Conservation (phyloP, 1,140 invertebrate genomes). For the Hypothenemus hampei region DNA sequence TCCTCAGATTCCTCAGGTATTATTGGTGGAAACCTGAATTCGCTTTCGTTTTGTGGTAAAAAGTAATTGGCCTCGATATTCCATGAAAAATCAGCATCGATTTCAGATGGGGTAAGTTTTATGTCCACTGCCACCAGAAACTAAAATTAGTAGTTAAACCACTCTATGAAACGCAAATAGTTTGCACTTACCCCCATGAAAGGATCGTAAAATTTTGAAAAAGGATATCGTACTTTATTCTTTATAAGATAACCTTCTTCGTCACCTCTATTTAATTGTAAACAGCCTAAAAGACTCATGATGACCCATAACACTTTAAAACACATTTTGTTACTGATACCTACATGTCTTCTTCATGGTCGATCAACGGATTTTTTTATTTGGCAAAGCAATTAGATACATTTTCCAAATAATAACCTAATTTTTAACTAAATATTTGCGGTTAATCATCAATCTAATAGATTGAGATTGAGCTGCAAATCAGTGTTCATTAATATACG, state of each 20-base stretch:
- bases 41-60: conserved; percentile 37
- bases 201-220: conserved; percentile 22
- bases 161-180: not conserved
- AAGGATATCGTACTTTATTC: conserved; percentile 29
- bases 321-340: too few species aligned
- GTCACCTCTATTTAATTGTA: too few species aligned
- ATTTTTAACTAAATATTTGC: too few species aligned
- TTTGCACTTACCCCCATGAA: conserved; percentile 30
- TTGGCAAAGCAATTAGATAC: too few species aligned
- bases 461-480: too few species aligned
- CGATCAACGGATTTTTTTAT: too few species aligned
- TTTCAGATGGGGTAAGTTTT: conserved; percentile 63
- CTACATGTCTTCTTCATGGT: too few species aligned
- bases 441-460: too few species aligned
- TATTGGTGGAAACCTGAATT: conserved; percentile 37
- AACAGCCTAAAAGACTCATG: too few species aligned
- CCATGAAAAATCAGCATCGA: conserved; percentile 67
- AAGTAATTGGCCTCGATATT: conserved; percentile 72
- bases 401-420: too few species aligned
- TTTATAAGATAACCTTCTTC: conserved; percentile 19
- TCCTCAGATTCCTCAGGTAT: conserved; percentile 21
- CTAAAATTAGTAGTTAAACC: conserved; percentile 32
- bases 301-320: too few species aligned
- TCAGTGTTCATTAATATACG: too few species aligned
- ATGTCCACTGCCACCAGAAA: conserved; percentile 66